A percentile compares a stretch with the other conserved stretches of the same genome.
Evolutionary conservation across 1,140 invertebrate genomes (phyloP).

Genomic region (Aphidius ervi): DNA sequence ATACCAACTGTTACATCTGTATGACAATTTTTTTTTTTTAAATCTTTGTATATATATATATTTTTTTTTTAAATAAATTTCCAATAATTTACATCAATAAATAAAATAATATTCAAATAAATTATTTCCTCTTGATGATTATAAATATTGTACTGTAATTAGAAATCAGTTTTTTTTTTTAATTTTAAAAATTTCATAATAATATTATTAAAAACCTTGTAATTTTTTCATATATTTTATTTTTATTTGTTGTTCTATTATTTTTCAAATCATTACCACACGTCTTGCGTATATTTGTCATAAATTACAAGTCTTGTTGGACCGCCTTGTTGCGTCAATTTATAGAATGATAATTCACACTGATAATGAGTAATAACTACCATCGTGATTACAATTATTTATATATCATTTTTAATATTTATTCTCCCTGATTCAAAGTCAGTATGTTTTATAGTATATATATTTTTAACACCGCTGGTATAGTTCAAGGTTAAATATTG

Average conservation of each 20-base stretch:
- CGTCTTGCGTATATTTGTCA: slow-evolving; percentile 19
- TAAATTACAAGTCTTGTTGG: slow-evolving; percentile 20
- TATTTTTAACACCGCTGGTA: too few relatives aligned
- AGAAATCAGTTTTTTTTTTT: too few relatives aligned
- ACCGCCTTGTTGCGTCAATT: slow-evolving; percentile 18
- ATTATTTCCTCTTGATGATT: background rate
- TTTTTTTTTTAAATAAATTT: background rate
- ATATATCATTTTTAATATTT: slow-evolving; percentile 3
- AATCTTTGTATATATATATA: too few relatives aligned
- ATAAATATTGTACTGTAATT: too few relatives aligned
- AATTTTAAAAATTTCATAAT: too few relatives aligned
- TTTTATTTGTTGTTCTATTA: background rate
- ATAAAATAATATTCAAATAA: background rate
- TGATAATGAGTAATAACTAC: slow-evolving; percentile 28
- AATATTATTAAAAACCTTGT: too few relatives aligned
- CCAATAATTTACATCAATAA: background rate
- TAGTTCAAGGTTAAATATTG: too few relatives aligned
- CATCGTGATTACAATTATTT: slow-evolving; percentile 23
- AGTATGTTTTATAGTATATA: background rate
- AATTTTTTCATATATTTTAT: background rate
- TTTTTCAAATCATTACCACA: background rate
- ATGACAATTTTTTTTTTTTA: too few relatives aligned
- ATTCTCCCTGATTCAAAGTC: slow-evolving; percentile 1
- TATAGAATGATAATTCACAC: slow-evolving; percentile 27
- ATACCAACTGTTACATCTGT: too few relatives aligned